phyloP scores from a whole-genome alignment of 2,113 vertebrate genomes.

The Macroglossus sobrinus region DNA sequence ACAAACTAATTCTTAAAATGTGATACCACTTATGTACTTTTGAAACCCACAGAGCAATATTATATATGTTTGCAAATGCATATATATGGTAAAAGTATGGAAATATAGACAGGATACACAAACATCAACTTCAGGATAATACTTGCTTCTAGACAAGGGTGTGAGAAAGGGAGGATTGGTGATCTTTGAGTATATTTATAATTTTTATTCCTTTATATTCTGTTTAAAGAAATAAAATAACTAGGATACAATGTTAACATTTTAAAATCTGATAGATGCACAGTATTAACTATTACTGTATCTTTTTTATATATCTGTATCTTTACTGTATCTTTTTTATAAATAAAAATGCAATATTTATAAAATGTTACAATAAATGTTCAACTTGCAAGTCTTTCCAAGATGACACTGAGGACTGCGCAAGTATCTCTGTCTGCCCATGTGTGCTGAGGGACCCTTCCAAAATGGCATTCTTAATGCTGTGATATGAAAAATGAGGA shows the following conservation, averaged over 20 bases:
- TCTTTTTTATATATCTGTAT: not conserved
- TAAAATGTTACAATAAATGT: not conserved
- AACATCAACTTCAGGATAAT: not conserved
- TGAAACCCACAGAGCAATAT: not conserved
- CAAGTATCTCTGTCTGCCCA: not conserved
- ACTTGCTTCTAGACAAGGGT: not conserved
- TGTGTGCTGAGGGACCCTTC: not conserved
- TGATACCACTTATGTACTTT: not conserved
- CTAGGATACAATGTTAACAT: not conserved
- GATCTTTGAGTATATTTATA: not conserved
- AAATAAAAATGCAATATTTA: not conserved
- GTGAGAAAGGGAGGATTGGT: not conserved
- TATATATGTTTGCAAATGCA: not conserved
- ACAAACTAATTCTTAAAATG: not conserved
- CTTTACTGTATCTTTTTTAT: no score
- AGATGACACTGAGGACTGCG: not conserved
- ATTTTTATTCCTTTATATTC: not conserved
- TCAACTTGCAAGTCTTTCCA: not conserved
- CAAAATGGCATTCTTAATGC: not conserved
- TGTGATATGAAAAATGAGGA: not conserved
- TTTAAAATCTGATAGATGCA: not conserved
- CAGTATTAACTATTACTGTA: not conserved
- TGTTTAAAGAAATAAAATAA: not conserved
- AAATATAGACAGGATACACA: not conserved
- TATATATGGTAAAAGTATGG: not conserved